Percentiles rank a stretch among this genome's conserved stretches.
Evolutionary conservation across 2,888 invertebrate genomes (phyloP).

Genomic region (Marasmarcha lunaedactyla): DNA sequence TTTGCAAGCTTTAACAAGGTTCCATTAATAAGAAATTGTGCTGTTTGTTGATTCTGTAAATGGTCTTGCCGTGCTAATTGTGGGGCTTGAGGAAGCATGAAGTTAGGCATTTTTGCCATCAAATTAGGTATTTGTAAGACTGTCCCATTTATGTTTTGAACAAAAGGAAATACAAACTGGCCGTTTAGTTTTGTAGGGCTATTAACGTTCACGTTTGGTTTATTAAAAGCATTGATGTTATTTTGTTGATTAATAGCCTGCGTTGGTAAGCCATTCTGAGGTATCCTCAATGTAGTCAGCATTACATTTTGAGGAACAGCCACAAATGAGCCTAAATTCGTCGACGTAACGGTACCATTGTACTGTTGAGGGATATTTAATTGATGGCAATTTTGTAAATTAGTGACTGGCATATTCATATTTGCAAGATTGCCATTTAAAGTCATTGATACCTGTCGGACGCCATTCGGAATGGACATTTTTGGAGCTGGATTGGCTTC

Average conservation of each 20-base stretch:
- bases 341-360: slow-evolving; percentile 47
- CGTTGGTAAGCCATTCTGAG: slow-evolving; percentile 53
- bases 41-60: slow-evolving; percentile 50
- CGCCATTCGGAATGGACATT: slow-evolving; percentile 49
- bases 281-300: slow-evolving; percentile 70
- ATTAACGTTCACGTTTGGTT: slow-evolving; percentile 50
- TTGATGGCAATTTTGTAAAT: slow-evolving; percentile 55
- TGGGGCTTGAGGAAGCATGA: slow-evolving; percentile 49
- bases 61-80: slow-evolving; percentile 50
- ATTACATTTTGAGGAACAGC: slow-evolving; percentile 67
- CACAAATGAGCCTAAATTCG: slow-evolving; percentile 53
- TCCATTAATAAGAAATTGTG: slow-evolving; percentile 63
- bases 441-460: slow-evolving; percentile 49
- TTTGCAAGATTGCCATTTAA: slow-evolving; percentile 45
- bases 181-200: slow-evolving; percentile 62
- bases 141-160: slow-evolving; percentile 70
- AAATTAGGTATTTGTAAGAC: slow-evolving; percentile 74
- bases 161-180: slow-evolving; percentile 70
- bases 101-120: slow-evolving; percentile 70
- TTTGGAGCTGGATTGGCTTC: slow-evolving; percentile 51
- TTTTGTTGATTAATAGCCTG: slow-evolving; percentile 47
- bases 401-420: slow-evolving; percentile 48
- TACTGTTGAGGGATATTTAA: slow-evolving; percentile 50
- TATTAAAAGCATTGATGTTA: slow-evolving; percentile 45
- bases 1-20: slow-evolving; percentile 59